A percentile compares a stretch with the other conserved stretches of the same genome.
phyloP scores from a whole-genome alignment of 2,888 invertebrate genomes.

The Dynastes tityus region DNA sequence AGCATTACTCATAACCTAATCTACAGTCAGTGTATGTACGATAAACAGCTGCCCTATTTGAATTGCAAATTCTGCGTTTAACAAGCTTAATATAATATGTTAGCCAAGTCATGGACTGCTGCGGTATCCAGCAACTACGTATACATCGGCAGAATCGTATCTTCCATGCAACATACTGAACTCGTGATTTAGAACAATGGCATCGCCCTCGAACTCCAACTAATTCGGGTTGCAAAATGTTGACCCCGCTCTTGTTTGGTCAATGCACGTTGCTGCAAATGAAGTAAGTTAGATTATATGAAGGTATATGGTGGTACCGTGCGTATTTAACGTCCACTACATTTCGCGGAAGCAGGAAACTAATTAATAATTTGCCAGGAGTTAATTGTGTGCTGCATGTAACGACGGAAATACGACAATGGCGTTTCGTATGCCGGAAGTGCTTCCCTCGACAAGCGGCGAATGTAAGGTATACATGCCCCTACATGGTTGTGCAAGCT shows the following conservation, averaged over 20 bases:
- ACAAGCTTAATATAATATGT: no score
- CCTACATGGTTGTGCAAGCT: not conserved
- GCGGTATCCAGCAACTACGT: no score
- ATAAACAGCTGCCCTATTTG: no score
- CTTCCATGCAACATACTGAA: not conserved
- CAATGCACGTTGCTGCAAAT: not conserved
- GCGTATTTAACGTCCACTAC: not conserved
- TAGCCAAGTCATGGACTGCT: no score
- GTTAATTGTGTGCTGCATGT: not conserved
- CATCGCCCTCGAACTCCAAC: not conserved
- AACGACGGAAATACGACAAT: not conserved
- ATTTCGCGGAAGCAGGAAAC: not conserved
- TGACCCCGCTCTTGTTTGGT: not conserved
- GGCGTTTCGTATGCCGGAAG: not conserved
- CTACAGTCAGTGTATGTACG: no score
- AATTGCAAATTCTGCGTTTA: no score
- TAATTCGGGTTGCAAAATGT: not conserved
- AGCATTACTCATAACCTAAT: no score
- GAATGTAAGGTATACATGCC: not conserved
- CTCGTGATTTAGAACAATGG: not conserved
- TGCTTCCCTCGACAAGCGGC: not conserved
- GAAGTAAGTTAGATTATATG: not conserved
- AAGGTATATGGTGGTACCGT: not conserved
- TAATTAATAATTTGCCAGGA: conserved; percentile 13
- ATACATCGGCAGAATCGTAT: no score